Conservation (phyloP, 2,113 vertebrate genomes). For the Elgaria multicarinata region DNA sequence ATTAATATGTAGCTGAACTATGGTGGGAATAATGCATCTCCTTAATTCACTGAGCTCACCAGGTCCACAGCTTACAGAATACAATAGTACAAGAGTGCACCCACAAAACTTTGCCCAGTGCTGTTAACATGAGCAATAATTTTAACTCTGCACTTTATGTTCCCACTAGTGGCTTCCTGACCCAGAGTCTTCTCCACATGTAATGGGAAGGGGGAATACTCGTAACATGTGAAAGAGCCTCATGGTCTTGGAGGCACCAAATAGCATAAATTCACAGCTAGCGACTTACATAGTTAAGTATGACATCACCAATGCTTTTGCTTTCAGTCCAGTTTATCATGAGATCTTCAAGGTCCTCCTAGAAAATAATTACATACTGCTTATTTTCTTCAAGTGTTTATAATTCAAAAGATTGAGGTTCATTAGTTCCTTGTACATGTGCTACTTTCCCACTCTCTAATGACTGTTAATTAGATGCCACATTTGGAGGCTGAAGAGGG, state of each 20-base stretch:
- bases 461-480: neutral
- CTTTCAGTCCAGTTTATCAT: slow-evolving; percentile 94
- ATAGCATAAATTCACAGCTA: neutral
- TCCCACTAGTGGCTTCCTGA: neutral
- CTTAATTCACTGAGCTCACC: neutral
- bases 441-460: neutral
- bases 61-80: neutral
- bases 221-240: neutral
- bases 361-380: slow-evolving; percentile 39
- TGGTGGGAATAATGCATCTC: neutral
- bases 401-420: neutral
- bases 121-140: neutral
- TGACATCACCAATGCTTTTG: slow-evolving; percentile 91
- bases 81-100: neutral
- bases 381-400: neutral
- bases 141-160: neutral
- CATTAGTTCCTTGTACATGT: neutral
- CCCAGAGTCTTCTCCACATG: neutral
- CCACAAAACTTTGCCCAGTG: neutral
- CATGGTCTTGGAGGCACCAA: neutral
- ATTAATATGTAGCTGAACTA: neutral
- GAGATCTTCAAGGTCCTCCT: slow-evolving; percentile 94
- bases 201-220: neutral
- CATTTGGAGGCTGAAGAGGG: neutral
- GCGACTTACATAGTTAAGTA: slow-evolving; percentile 94